phyloP scores from a whole-genome alignment of 2,888 invertebrate species.

The Flabesymbios commensalis region DNA sequence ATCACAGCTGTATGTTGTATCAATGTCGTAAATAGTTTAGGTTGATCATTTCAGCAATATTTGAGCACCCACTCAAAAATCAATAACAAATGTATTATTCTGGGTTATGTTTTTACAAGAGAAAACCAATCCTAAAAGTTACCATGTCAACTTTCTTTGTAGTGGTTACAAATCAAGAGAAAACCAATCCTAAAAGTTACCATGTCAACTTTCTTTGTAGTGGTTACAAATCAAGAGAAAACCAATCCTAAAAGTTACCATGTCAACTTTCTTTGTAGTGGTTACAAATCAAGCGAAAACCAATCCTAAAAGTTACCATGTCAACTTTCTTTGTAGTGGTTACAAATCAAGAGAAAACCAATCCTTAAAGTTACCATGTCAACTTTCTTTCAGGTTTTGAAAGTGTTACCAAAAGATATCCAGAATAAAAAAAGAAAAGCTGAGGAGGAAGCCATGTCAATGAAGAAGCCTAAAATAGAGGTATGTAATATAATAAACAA shows the following conservation, averaged over 20 bases:
- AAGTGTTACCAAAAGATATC: slow-evolving; percentile 17
- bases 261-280: no score
- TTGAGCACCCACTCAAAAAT: background rate
- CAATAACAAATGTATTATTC: background rate
- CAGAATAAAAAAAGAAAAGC: slow-evolving; percentile 19
- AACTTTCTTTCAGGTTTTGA: slow-evolving; percentile 18
- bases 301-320: no score
- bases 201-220: no score
- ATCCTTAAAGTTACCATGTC: background rate
- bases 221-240: no score
- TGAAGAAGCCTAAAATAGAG: slow-evolving; percentile 17
- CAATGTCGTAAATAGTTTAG: background rate
- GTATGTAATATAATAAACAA: no score
- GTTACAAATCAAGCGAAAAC: no score
- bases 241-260: no score
- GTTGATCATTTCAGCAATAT: background rate
- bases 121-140: no score
- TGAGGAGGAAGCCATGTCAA: background rate
- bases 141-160: no score
- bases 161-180: no score
- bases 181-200: no score
- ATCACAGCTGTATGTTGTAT: no score
- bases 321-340: background rate
- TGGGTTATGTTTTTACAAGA: background rate
- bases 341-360: background rate